Percentiles rank a stretch among this genome's conserved stretches.
phyloP scores from a whole-genome alignment of 2,113 vertebrate species.

The Anarhynchus alexandrinus region DNA sequence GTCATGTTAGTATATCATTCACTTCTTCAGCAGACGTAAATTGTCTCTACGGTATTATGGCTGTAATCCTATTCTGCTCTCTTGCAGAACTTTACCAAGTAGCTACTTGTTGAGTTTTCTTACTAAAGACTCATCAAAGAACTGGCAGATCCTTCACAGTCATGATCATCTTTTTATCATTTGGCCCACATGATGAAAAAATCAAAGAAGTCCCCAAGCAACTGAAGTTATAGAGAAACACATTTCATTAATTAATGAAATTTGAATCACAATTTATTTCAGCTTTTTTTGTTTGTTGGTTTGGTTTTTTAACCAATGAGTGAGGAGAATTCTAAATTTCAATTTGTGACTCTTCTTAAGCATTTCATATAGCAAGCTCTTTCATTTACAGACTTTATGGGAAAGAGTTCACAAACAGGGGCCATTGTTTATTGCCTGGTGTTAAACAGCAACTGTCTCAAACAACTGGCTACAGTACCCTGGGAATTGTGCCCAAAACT shows the following conservation, averaged over 20 bases:
- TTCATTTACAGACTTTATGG: background rate
- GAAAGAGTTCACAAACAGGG: no score
- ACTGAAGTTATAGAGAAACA: background rate
- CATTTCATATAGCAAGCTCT: background rate
- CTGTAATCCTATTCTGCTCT: background rate
- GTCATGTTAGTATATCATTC: background rate
- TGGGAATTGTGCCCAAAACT: background rate
- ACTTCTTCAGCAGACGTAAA: background rate
- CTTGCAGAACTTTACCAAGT: background rate
- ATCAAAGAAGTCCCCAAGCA: background rate
- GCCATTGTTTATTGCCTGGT: background rate
- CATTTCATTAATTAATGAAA: background rate
- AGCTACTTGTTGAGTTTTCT: background rate
- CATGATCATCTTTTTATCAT: background rate
- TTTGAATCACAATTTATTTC: background rate
- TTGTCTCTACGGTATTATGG: background rate
- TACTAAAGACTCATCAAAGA: background rate
- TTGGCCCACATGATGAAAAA: background rate
- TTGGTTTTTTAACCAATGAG: no score
- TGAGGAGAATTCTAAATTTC: no score
- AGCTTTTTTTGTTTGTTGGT: rapidly evolving
- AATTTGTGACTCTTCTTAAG: background rate
- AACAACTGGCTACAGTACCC: background rate
- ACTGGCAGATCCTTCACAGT: background rate
- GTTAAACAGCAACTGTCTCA: background rate